Evolutionary conservation across 2,797 vertebrate genomes (phyloP).

Genomic region (Siniperca obscura): DNA sequence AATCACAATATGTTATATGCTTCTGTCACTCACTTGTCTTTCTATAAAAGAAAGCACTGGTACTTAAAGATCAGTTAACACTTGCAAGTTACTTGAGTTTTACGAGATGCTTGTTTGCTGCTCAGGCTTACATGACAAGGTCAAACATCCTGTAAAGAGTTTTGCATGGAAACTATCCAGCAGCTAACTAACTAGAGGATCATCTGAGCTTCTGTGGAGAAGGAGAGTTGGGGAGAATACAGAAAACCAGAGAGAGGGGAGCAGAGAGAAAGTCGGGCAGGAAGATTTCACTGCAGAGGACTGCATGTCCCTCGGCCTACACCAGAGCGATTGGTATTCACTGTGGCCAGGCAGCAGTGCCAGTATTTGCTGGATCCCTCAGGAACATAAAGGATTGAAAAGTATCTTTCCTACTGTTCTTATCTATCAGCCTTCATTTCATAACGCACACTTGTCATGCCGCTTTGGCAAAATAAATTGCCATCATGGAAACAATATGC

Average conservation of each 20-base stretch:
- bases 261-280: conserved; percentile 27
- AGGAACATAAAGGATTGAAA: conserved; percentile 76
- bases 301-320: conserved; percentile 48
- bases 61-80: conserved; percentile 17
- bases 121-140: conserved; percentile 29
- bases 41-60: neutral
- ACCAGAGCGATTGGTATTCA: conserved; percentile 77
- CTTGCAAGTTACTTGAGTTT: conserved; percentile 20
- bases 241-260: conserved; percentile 17
- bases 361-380: conserved; percentile 48
- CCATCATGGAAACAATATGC: conserved; percentile 78
- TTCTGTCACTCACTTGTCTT: too few relatives aligned
- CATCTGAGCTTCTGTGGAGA: conserved; percentile 27
- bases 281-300: conserved; percentile 54
- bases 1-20: neutral
- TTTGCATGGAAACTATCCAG: conserved; percentile 51
- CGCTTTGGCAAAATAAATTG: conserved; percentile 79
- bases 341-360: conserved; percentile 41
- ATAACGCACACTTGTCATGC: conserved; percentile 61
- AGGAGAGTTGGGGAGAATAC: conserved; percentile 39
- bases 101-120: conserved; percentile 30
- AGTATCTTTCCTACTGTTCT: conserved; percentile 76
- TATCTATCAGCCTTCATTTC: conserved; percentile 78
- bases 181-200: conserved; percentile 47
- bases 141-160: conserved; percentile 12